Evolutionary conservation across 2,888 invertebrate genomes (phyloP).

Genomic region (Apotomis capreana): DNA sequence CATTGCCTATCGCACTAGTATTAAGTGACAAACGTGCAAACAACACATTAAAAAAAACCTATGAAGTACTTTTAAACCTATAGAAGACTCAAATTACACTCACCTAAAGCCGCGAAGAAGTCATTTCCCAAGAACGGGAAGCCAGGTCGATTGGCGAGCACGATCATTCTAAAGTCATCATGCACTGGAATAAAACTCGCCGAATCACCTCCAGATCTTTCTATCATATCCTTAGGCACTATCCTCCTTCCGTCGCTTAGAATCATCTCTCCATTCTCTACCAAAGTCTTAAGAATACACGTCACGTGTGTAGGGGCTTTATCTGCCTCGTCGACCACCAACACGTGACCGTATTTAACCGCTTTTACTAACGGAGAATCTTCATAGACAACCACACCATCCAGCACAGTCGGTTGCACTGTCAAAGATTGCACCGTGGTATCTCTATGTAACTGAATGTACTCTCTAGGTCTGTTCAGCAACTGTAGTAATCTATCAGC

Average conservation of each 20-base stretch:
- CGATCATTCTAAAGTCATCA: slow-evolving; percentile 95
- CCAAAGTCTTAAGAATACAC: slow-evolving; percentile 96
- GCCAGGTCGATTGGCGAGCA: slow-evolving; percentile 97
- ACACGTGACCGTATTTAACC: slow-evolving; percentile 93
- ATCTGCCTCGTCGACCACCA: slow-evolving; percentile 98
- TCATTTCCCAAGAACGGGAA: slow-evolving; percentile 99
- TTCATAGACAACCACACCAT: slow-evolving; percentile 95
- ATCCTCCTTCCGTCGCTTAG: slow-evolving; percentile 96
- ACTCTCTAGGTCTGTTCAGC: slow-evolving; percentile 95
- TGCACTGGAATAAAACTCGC: slow-evolving; percentile 90
- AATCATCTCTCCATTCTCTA: slow-evolving; percentile 97
- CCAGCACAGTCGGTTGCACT: slow-evolving; percentile 94
- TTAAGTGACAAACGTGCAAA: too few relatives aligned
- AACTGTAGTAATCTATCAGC: slow-evolving; percentile 95
- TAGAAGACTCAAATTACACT: slow-evolving; percentile 42
- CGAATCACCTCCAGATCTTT: slow-evolving; percentile 69
- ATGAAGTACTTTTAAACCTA: too few relatives aligned
- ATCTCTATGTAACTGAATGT: slow-evolving; percentile 96
- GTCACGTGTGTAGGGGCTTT: slow-evolving; percentile 99
- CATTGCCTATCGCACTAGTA: too few relatives aligned
- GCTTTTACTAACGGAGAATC: slow-evolving; percentile 97
- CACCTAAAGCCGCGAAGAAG: slow-evolving; percentile 93
- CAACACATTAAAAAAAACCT: too few relatives aligned
- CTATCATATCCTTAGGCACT: slow-evolving; percentile 82
- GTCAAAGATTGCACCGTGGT: slow-evolving; percentile 98